These are phyloP conservation scores for Ganaspis sp. DNA, from an alignment of 1,140 invertebrate species.

Conservation along the genomic window DNA sequence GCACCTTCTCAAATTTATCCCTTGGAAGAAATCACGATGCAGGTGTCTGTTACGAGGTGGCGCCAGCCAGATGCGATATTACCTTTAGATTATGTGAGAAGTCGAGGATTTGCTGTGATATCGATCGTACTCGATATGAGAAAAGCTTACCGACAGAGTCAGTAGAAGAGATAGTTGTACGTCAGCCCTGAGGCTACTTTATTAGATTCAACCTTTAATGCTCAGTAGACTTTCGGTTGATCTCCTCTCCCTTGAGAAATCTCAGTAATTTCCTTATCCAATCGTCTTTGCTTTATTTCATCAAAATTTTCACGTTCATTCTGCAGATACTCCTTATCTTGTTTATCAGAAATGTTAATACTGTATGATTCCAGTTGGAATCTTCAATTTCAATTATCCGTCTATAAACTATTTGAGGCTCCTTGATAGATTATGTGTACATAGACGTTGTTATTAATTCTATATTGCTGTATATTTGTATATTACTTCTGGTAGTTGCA, in stretches of 20 bases:
- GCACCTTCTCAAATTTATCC: constrained; percentile 41
- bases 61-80: constrained; percentile 68
- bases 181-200: constrained; percentile 46
- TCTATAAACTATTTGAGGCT: too few species aligned
- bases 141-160: constrained; percentile 52
- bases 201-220: constrained; percentile 54
- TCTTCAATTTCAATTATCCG: constrained; percentile 31
- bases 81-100: constrained; percentile 66
- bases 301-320: constrained; percentile 8
- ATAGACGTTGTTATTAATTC: too few species aligned
- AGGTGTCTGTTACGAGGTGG: constrained; percentile 65
- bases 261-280: constrained; percentile 2
- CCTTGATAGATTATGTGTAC: too few species aligned
- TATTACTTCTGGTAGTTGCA: too few species aligned
- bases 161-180: constrained; percentile 12
- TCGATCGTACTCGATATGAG: constrained; percentile 67
- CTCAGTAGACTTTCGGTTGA: constrained; percentile 30
- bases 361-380: background rate
- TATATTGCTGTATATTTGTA: too few species aligned
- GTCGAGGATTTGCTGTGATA: constrained; percentile 59
- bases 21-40: constrained; percentile 55
- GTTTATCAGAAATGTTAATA: constrained; percentile 27
- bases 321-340: background rate
- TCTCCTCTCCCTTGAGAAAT: constrained; percentile 1
- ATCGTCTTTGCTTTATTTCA: constrained; percentile 5